Base-by-base conservation (phyloP, 2,888 invertebrate genomes). In the Melanargia galathea region DNA sequence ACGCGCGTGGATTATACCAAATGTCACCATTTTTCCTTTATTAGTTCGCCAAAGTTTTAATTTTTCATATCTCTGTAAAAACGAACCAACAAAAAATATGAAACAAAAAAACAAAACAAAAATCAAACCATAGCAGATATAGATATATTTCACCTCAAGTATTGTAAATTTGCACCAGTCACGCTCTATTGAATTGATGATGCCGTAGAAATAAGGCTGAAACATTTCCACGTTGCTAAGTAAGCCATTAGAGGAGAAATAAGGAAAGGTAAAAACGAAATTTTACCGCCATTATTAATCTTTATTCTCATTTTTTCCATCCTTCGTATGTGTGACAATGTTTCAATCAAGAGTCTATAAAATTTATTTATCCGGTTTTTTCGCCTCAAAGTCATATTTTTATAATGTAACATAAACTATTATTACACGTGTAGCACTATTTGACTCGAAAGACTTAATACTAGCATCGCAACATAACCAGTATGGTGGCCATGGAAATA, bases 151-250 rank as follows among this genome's bases (percentile, higher is more conserved):
- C 24, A 48, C 51, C 30, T 51, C 30, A 30, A 51, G 18, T 11
- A 30, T 51, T 51, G 24, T 22, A 13, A 63, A 60, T 43, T 45
- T 55, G 13, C 35, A 24, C 52, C 22, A 64, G 64, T 64, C 64
- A 64, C 60, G 64, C 45, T 56, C 45, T 51, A 40, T 51, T 51
- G 40, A 60, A 60, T 18, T 24, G 33, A 55, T 49, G 52, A 22
- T 46, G 52, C n/a, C 48, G 10, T 22, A 62, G 54, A 55, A 48
- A 62, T 48, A 48, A 64, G 22, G 26, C 48, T 38, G 40, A 45
- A 48, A 16, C 30, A 48, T 52, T 58, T 61, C 38, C 54, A 48
- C 24, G 48, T 62, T 54, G 33, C 48, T 58, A 64, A 64, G 54
- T 63, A 49, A 63, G 56, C 56, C 51, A 57, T 60, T 56, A 57